Percentiles rank a stretch among this genome's conserved stretches.
phyloP scores from a whole-genome alignment of 1,140 invertebrate species.

The Brachionus rotundiformis region DNA sequence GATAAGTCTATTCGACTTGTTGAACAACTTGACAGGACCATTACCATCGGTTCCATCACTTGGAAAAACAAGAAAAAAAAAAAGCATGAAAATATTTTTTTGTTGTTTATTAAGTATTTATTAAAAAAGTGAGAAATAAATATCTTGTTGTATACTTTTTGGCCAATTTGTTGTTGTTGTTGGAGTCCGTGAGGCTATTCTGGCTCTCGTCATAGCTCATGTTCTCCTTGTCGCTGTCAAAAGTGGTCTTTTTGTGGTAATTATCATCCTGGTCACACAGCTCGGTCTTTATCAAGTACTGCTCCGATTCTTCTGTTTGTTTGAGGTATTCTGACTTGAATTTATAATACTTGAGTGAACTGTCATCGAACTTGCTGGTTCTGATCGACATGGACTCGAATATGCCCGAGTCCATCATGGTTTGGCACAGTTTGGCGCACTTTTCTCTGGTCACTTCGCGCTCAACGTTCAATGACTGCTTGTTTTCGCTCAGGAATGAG shows the following conservation, averaged over 20 bases:
- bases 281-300: background rate
- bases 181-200: background rate
- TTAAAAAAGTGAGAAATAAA: background rate
- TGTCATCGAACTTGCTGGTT: constrained; percentile 25
- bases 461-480: background rate
- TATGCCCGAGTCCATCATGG: constrained; percentile 36
- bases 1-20: background rate
- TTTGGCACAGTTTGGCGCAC: constrained; percentile 40
- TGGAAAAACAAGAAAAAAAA: background rate
- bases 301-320: constrained; percentile 17
- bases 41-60: background rate
- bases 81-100: background rate
- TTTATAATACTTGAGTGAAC: constrained; percentile 14
- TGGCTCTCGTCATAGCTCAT: background rate
- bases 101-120: background rate
- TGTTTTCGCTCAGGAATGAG: background rate
- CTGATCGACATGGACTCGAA: background rate
- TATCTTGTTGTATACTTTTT: background rate
- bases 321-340: constrained; percentile 36
- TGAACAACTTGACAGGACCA: background rate
- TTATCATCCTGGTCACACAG: constrained; percentile 37
- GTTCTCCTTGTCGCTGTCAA: constrained; percentile 17
- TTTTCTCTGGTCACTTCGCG: constrained; percentile 33
- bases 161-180: constrained; percentile 26
- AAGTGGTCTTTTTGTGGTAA: constrained; percentile 36